phyloP scores from a whole-genome alignment of 1,140 invertebrate species.

The Planococcus citri region DNA sequence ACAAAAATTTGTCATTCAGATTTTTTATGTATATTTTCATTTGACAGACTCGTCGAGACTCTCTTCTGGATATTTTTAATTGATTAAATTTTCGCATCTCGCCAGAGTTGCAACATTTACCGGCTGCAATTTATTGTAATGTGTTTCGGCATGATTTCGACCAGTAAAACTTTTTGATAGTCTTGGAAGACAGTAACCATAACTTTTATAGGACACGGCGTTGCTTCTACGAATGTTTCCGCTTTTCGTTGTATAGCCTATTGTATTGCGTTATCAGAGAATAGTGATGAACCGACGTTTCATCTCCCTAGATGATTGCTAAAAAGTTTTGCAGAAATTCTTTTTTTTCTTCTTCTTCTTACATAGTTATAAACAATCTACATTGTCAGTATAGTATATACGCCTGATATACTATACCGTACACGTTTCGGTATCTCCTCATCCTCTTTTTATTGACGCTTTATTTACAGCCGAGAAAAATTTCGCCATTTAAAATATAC shows the following conservation, averaged over 20 bases:
- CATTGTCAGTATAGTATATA: background rate
- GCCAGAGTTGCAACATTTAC: background rate
- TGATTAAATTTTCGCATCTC: background rate
- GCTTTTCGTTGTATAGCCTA: background rate
- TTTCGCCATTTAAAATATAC: background rate
- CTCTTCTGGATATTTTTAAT: background rate
- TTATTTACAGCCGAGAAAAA: constrained; percentile 8
- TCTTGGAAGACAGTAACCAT: background rate
- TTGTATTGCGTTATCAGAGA: background rate
- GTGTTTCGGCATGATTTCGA: background rate
- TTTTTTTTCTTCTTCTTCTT: background rate
- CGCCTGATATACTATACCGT: no score
- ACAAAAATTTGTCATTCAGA: no score
- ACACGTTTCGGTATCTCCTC: background rate
- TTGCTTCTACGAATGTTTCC: background rate
- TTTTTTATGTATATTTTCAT: no score
- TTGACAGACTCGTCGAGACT: no score
- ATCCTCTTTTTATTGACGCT: background rate
- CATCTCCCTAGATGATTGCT: background rate
- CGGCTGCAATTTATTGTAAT: background rate
- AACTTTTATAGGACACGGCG: background rate
- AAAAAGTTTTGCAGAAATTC: background rate
- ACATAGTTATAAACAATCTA: background rate
- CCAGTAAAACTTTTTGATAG: background rate
- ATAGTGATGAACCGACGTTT: background rate